phyloP scores from a whole-genome alignment of 2,113 vertebrate species.

The Cyphomyrus plagiostoma region DNA sequence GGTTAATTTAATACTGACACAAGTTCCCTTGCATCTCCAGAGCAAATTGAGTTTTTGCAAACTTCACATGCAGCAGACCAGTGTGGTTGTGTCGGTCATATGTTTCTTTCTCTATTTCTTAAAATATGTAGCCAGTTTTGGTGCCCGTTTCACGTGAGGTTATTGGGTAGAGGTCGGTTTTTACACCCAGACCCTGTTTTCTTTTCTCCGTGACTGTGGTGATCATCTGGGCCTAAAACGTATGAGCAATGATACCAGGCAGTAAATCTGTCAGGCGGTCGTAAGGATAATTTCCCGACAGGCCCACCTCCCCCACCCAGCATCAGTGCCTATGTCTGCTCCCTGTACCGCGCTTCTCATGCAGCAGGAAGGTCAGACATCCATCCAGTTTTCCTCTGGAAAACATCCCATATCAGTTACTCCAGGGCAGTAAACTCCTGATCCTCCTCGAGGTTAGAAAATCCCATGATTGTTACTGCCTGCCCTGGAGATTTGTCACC shows the following conservation, averaged over 20 bases:
- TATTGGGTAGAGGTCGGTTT: not conserved
- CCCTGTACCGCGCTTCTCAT: not conserved
- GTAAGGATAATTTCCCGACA: not conserved
- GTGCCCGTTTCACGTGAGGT: not conserved
- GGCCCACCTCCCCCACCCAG: not conserved
- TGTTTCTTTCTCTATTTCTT: not conserved
- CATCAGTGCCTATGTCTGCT: not conserved
- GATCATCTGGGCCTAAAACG: not conserved
- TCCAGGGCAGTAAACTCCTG: not conserved
- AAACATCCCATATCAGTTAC: not conserved
- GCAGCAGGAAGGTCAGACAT: not conserved
- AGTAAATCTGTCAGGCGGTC: not conserved
- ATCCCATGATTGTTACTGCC: not conserved
- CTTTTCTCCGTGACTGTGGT: not conserved
- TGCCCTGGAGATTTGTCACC: not conserved
- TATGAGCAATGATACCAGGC: not conserved
- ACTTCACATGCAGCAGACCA: not conserved
- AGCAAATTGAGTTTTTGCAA: not conserved
- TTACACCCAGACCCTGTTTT: not conserved
- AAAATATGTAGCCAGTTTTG: not conserved
- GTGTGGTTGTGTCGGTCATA: not conserved
- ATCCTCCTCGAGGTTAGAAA: not conserved
- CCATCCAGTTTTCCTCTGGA: not conserved
- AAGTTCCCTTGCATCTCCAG: not conserved
- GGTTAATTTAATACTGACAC: not conserved